Evolutionary conservation across 2,797 vertebrate species (phyloP).

Genomic region (Iguana delicatissima): DNA sequence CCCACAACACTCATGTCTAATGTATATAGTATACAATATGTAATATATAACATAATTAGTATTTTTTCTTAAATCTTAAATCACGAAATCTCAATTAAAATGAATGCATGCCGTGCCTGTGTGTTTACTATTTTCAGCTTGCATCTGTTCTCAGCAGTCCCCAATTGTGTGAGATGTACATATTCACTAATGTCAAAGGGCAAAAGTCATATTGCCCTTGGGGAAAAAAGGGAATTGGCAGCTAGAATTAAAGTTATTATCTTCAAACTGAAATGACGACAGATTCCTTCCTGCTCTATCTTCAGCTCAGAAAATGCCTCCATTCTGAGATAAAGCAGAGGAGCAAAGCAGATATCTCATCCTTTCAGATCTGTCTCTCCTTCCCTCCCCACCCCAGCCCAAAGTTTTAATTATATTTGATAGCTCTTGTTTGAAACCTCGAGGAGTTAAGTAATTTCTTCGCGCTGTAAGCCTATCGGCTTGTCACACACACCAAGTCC

Average conservation of each 20-base stretch:
- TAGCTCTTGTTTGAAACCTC: slow-evolving; percentile 69
- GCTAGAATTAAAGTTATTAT: slow-evolving; percentile 81
- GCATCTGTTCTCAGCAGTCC: slow-evolving; percentile 66
- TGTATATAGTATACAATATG: no score
- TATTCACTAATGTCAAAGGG: slow-evolving; percentile 76
- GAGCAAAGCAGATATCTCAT: slow-evolving; percentile 27
- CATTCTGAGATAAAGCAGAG: slow-evolving; percentile 66
- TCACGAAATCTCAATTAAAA: slow-evolving; percentile 51
- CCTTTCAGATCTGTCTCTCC: slow-evolving; percentile 57
- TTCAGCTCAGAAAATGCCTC: slow-evolving; percentile 29
- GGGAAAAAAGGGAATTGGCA: slow-evolving; percentile 73
- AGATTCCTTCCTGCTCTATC: not conserved
- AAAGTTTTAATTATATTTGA: slow-evolving; percentile 70
- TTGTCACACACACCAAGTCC: slow-evolving; percentile 1
- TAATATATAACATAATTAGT: not conserved
- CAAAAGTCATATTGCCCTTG: slow-evolving; percentile 79
- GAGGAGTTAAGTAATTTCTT: slow-evolving; percentile 44
- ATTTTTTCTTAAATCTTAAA: not conserved
- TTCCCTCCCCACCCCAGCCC: not conserved
- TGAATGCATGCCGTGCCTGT: slow-evolving; percentile 60
- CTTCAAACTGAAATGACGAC: slow-evolving; percentile 69
- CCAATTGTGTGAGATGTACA: slow-evolving; percentile 55
- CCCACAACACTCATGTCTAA: no score
- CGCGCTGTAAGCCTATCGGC: slow-evolving; percentile 30
- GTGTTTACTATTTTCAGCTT: slow-evolving; percentile 42